These are phyloP conservation scores for Thrips palmi DNA, from an alignment of 1,140 invertebrate genomes.

Conservation along the genomic window DNA sequence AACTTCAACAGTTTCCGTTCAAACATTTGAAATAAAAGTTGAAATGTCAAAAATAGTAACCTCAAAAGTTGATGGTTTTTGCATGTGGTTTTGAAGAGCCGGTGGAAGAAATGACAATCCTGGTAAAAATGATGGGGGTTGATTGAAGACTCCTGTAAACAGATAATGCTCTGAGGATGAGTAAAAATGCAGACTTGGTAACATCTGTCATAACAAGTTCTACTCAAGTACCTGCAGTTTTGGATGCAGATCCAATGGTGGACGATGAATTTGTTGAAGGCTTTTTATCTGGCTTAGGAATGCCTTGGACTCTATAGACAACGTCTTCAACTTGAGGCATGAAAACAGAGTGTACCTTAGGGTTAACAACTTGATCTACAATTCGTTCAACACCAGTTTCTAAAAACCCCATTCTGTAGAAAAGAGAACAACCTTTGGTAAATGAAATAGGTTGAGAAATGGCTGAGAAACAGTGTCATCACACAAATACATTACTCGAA, in stretches of 20 bases:
- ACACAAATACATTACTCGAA: conserved; percentile 68
- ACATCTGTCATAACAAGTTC: not conserved
- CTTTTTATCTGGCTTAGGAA: conserved; percentile 35
- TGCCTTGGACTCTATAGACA: conserved; percentile 71
- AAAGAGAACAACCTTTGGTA: conserved; percentile 12
- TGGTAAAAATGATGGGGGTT: conserved; percentile 1
- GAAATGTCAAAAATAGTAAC: too few relatives aligned
- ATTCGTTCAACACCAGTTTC: conserved; percentile 72
- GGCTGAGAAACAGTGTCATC: not conserved
- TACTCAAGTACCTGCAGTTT: not conserved
- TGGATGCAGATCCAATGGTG: conserved; percentile 21
- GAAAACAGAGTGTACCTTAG: conserved; percentile 68
- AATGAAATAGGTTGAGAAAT: conserved; percentile 1
- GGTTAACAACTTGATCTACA: conserved; percentile 88
- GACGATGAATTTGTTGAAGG: conserved; percentile 7
- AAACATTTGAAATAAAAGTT: conserved; percentile 1
- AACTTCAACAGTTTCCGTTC: conserved; percentile 23
- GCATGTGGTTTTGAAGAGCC: too few relatives aligned
- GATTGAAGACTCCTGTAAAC: not conserved
- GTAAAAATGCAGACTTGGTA: not conserved
- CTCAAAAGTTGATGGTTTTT: too few relatives aligned
- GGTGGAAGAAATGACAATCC: too few relatives aligned
- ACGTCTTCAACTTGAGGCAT: conserved; percentile 79
- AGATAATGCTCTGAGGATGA: not conserved
- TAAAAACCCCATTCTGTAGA: conserved; percentile 51